Conservation (phyloP, 2,113 vertebrate species). For the Laterallus jamaicensis region DNA sequence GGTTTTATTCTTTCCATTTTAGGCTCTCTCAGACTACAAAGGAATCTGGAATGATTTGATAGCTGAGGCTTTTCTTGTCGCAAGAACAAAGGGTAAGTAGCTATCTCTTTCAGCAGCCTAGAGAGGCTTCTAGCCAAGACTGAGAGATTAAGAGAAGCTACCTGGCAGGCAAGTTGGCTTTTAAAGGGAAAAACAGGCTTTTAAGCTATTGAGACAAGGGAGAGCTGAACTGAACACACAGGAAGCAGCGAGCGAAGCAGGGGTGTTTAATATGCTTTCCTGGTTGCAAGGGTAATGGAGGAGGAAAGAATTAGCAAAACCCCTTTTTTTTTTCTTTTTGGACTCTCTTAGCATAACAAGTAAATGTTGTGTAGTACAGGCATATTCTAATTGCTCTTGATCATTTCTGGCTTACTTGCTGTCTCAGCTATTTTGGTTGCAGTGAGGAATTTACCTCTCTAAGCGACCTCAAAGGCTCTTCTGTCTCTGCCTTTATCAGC, state of each 20-base stretch:
- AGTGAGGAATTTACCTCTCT: not conserved
- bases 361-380: not conserved
- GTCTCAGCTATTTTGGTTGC: not conserved
- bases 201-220: not conserved
- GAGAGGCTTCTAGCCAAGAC: conserved; percentile 24
- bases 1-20: not conserved
- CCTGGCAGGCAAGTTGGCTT: conserved; percentile 27
- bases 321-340: conserved; percentile 3
- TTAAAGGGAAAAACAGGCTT: not conserved
- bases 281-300: not conserved
- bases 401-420: not conserved
- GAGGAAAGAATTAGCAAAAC: not conserved
- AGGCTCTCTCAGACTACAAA: not conserved
- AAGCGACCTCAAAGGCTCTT: not conserved
- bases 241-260: not conserved
- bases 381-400: not conserved
- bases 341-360: not conserved
- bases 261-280: not conserved
- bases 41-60: not conserved
- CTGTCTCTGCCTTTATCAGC: not conserved
- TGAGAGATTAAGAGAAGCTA: conserved; percentile 41
- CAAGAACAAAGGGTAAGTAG: conserved; percentile 32
- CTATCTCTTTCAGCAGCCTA: conserved; percentile 13
- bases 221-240: not conserved
- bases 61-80: not conserved